Evolutionary conservation across 1,140 invertebrate species (phyloP).

Genomic region (Hypsibius dujardini): DNA sequence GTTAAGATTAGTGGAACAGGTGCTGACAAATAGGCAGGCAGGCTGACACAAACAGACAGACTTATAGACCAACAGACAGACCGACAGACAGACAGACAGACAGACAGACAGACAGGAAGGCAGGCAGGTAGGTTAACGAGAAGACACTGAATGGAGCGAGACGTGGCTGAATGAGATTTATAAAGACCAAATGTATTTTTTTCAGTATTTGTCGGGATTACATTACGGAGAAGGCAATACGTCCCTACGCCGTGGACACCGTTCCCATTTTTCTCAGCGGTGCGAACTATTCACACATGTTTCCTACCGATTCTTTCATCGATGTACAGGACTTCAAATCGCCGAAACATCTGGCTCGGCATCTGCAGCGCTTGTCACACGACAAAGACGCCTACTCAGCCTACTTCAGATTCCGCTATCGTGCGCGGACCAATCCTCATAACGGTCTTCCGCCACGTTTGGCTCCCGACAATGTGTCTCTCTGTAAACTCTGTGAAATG

Average conservation of each 20-base stretch:
- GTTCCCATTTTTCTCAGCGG: not conserved
- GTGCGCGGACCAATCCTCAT: not conserved
- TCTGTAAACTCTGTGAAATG: not conserved
- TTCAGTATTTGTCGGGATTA: conserved; percentile 5
- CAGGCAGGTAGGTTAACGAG: too few species aligned
- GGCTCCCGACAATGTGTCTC: not conserved
- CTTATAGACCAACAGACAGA: too few species aligned
- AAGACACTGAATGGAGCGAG: too few species aligned
- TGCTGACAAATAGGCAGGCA: conserved; percentile 1
- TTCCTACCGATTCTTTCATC: conserved; percentile 1
- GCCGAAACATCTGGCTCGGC: not conserved
- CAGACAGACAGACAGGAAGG: too few species aligned
- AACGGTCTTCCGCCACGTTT: not conserved
- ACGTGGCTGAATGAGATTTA: too few species aligned
- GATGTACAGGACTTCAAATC: not conserved
- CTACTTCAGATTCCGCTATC: not conserved
- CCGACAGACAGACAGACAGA: too few species aligned
- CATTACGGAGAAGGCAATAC: not conserved
- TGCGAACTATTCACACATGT: not conserved
- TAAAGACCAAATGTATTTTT: not conserved
- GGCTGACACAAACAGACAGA: too few species aligned
- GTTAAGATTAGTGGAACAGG: not conserved
- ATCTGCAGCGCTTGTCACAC: not conserved
- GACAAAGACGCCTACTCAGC: conserved; percentile 11
- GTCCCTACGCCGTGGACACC: not conserved